A percentile compares a stretch with the other conserved stretches of the same genome.
phyloP scores from a whole-genome alignment of 2,888 invertebrate genomes.

The Polyommatus iphigenia region DNA sequence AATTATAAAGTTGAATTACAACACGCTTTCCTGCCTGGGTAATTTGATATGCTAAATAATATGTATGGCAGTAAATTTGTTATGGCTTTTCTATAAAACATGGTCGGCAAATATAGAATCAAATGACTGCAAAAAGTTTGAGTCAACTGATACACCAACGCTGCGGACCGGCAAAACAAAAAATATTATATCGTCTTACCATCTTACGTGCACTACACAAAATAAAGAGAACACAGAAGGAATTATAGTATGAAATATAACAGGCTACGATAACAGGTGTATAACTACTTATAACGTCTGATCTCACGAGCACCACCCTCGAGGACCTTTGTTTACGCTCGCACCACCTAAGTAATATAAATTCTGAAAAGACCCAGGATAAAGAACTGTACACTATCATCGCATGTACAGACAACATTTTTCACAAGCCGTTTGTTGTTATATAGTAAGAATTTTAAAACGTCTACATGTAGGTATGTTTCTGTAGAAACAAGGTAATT shows the following conservation, averaged over 20 bases:
- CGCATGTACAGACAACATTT: not conserved
- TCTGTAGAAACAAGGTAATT: too few relatives aligned
- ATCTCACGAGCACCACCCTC: conserved; percentile 17
- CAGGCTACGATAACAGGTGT: too few relatives aligned
- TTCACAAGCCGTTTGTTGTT: not conserved
- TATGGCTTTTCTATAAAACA: not conserved
- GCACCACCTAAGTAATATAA: conserved; percentile 10
- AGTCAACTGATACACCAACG: not conserved
- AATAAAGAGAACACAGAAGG: not conserved
- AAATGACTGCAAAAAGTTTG: not conserved
- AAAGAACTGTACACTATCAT: not conserved
- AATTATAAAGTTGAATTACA: too few relatives aligned
- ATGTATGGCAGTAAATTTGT: too few relatives aligned
- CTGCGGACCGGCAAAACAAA: not conserved
- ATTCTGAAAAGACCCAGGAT: conserved; percentile 5
- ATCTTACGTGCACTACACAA: not conserved
- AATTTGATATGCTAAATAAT: too few relatives aligned
- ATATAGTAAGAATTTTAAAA: not conserved
- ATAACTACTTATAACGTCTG: not conserved
- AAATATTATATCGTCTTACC: not conserved
- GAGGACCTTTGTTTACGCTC: conserved; percentile 18
- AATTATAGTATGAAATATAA: not conserved
- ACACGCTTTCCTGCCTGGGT: too few relatives aligned
- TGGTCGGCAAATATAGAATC: not conserved
- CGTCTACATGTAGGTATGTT: not conserved